A percentile compares a stretch with the other conserved stretches of the same genome.
Evolutionary conservation across 2,888 invertebrate genomes (phyloP).

Genomic region (Hydrotaea cyrtoneurina): DNA sequence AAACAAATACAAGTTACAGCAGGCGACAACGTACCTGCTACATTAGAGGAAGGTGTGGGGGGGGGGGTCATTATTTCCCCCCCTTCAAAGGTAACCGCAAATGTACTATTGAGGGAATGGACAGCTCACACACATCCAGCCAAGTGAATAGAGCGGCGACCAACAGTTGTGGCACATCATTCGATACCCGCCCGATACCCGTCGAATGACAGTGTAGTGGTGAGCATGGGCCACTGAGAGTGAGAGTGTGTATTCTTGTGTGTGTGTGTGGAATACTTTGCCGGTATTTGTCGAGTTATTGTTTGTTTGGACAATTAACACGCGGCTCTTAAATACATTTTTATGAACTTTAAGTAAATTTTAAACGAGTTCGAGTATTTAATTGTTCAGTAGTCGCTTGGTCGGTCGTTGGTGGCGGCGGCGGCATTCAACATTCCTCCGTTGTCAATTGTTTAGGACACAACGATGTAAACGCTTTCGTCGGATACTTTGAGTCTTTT

Average conservation of each 20-base stretch:
- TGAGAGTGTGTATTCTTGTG: neutral
- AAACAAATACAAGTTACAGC: neutral
- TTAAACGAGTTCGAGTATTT: neutral
- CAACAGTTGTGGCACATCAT: conserved; percentile 56
- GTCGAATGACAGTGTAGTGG: neutral
- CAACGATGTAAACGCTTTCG: no score
- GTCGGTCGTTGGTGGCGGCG: neutral
- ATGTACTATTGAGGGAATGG: conserved; percentile 13
- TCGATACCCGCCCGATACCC: no score
- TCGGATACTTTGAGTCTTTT: conserved; percentile 6
- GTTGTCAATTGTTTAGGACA: no score
- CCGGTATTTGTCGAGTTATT: conserved; percentile 50
- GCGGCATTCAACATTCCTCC: neutral
- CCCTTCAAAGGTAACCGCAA: conserved; percentile 31
- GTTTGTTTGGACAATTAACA: conserved; percentile 67
- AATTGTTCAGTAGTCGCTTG: neutral
- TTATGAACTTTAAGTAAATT: conserved; percentile 64
- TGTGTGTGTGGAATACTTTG: neutral
- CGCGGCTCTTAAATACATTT: conserved; percentile 65
- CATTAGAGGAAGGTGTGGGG: neutral
- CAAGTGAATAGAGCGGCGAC: no score
- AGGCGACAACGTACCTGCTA: no score
- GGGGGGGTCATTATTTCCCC: neutral
- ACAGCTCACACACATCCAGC: neutral
- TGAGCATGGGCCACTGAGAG: neutral